phyloP scores from a whole-genome alignment of 2,888 invertebrate species.

The Venusia cambrica region DNA sequence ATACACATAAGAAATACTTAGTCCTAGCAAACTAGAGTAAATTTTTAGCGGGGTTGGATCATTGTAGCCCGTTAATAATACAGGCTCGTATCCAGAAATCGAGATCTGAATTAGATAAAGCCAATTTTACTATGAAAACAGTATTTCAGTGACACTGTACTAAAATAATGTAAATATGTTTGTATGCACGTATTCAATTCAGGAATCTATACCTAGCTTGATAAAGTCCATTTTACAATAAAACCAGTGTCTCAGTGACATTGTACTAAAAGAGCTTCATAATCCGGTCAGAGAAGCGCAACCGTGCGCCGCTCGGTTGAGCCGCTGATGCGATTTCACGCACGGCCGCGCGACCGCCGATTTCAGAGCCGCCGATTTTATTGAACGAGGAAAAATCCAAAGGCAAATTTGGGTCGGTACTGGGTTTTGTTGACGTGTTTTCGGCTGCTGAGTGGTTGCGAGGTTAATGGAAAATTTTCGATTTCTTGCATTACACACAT shows the following conservation, averaged over 20 bases:
- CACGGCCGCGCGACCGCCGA: slow-evolving; percentile 39
- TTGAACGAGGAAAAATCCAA: slow-evolving; percentile 31
- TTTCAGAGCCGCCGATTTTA: slow-evolving; percentile 26
- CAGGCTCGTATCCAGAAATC: too few relatives aligned
- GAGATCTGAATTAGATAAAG: not conserved
- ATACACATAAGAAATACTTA: too few relatives aligned
- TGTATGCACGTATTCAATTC: too few relatives aligned
- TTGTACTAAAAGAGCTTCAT: slow-evolving; percentile 28
- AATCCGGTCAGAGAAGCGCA: slow-evolving; percentile 57
- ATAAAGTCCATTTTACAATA: not conserved
- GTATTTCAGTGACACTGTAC: slow-evolving; percentile 1
- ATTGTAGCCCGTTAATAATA: too few relatives aligned
- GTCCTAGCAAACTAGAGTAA: too few relatives aligned
- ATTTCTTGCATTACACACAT: too few relatives aligned
- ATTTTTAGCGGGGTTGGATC: too few relatives aligned
- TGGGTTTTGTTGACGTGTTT: slow-evolving; percentile 14
- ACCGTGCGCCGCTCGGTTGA: slow-evolving; percentile 49
- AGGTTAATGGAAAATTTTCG: too few relatives aligned
- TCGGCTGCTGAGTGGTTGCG: slow-evolving; percentile 1
- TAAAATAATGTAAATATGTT: too few relatives aligned
- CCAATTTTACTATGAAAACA: not conserved
- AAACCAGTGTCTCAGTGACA: not conserved
- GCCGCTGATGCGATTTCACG: slow-evolving; percentile 56
- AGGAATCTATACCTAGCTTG: not conserved
- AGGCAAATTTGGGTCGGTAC: slow-evolving; percentile 25